Base-by-base conservation (phyloP, 1,140 invertebrate species). In the Tetramorium parvispinum region DNA sequence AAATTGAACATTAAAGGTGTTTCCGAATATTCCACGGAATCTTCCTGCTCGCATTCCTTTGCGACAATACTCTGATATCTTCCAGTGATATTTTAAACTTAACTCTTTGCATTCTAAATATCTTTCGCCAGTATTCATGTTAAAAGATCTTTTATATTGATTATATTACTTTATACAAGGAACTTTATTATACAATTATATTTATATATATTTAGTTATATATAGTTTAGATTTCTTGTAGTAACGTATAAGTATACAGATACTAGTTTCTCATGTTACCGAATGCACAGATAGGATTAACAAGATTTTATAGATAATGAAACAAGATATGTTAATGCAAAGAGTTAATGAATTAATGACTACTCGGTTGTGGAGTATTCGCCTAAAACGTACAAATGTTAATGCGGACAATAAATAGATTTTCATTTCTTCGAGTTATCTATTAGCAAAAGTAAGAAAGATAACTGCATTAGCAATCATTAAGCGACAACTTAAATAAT, bases 341-440 rank as follows among this genome's bases (percentile, higher is more conserved):
- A 83, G 79, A 83, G 27, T 83, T 83, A 59, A 73, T 27, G 24
- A 71, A 43, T 82, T 81, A 40, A 81, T 81, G 79, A 83, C 24
- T 83, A 83, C 57, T 83, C 53, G 40, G 53, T 83, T 83, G 66
- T 86, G 59, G 63, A 51, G 43, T 82, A 86, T 82, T 82, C 46
- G 65, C 65, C 66, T 59, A 78, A 87, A 81, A 79, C 85, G 70
- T 87, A 88, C 65, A 73, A 88, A 88, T 65, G 53, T 82, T 81
- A 83, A 75, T 11, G n/a, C 27, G 21, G 88, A 91, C 83, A 91
- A 91, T 89, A 89, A 88, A 32, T 77, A 75, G 40, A 46, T 59
- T 77, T 57, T 81, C 16, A 63, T 57, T 53, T 73, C 51, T 81
- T 86, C 53, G 37, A 55, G 4, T 85, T 87, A 66, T 61, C 68